Evolutionary conservation across 1,140 invertebrate species (phyloP).

Genomic region (Acyrthosiphon pisum): DNA sequence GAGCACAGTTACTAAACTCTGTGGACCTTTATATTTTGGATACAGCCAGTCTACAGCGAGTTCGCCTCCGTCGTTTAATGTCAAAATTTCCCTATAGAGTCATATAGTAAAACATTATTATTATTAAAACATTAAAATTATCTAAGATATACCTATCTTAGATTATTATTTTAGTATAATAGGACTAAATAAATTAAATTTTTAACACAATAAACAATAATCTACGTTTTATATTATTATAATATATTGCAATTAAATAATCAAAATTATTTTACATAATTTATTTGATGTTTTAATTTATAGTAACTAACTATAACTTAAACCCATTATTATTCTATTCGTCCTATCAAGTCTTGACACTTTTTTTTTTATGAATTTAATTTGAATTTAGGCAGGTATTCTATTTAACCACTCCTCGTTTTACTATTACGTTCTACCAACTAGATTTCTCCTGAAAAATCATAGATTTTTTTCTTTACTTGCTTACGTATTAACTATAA

Average conservation of each 20-base stretch:
- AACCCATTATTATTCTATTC: not conserved
- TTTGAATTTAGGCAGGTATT: not conserved
- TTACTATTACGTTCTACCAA: too few species aligned
- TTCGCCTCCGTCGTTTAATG: constrained; percentile 80
- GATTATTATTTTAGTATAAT: not conserved
- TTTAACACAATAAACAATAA: not conserved
- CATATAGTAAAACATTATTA: not conserved
- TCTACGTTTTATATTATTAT: not conserved
- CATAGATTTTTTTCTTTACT: too few species aligned
- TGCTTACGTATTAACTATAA: too few species aligned
- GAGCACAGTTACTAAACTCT: constrained; percentile 75
- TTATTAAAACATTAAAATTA: not conserved
- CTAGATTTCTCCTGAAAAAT: too few species aligned
- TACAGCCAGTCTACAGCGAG: constrained; percentile 81
- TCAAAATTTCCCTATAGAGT: constrained; percentile 76
- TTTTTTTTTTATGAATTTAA: not conserved
- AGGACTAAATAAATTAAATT: not conserved
- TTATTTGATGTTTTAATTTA: not conserved
- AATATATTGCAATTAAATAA: not conserved
- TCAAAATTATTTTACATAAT: not conserved
- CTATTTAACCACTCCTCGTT: not conserved
- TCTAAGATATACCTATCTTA: not conserved
- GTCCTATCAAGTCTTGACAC: not conserved
- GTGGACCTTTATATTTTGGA: constrained; percentile 65
- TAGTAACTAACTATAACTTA: not conserved